phyloP scores from a whole-genome alignment of 1,140 invertebrate species.

The Stegodyphus dumicola region DNA sequence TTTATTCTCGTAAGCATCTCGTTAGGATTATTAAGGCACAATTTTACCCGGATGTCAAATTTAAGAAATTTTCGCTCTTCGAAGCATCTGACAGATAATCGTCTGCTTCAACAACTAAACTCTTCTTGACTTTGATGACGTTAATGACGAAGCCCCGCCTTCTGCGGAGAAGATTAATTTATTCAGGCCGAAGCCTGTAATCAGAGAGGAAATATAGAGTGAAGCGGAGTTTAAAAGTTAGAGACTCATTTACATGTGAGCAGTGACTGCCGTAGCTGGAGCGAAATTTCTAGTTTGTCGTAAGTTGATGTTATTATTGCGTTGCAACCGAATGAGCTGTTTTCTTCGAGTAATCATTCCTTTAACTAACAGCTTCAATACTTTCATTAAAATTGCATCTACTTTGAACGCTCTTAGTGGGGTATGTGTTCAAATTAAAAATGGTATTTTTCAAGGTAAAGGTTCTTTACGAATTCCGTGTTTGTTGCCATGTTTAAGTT shows the following conservation, averaged over 20 bases:
- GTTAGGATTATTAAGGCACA: conserved; percentile 44
- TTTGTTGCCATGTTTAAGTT: too few species aligned
- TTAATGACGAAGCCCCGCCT: conserved; percentile 51
- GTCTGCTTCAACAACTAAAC: conserved; percentile 42
- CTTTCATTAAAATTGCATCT: conserved; percentile 60
- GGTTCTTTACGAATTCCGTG: too few species aligned
- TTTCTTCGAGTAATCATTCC: conserved; percentile 47
- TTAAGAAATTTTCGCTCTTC: conserved; percentile 41
- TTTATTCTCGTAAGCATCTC: conserved; percentile 27
- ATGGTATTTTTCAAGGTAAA: neutral
- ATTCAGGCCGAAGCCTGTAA: conserved; percentile 43
- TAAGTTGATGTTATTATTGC: conserved; percentile 51
- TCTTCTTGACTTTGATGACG: conserved; percentile 60
- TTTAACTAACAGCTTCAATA: conserved; percentile 58
- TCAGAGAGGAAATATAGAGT: conserved; percentile 14
- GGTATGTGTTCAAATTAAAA: conserved; percentile 37
- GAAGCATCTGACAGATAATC: conserved; percentile 41
- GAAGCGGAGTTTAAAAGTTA: conserved; percentile 43
- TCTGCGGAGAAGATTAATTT: conserved; percentile 46
- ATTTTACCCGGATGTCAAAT: conserved; percentile 22
- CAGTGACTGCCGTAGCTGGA: conserved; percentile 16
- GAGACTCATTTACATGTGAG: conserved; percentile 41
- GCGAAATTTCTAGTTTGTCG: conserved; percentile 50
- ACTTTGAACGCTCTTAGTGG: conserved; percentile 3
- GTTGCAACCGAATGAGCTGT: conserved; percentile 25